Evolutionary conservation across 2,888 invertebrate genomes (phyloP), one percentile per base, ranked within the genome.

Genomic region (Athalia rosae): DNA sequence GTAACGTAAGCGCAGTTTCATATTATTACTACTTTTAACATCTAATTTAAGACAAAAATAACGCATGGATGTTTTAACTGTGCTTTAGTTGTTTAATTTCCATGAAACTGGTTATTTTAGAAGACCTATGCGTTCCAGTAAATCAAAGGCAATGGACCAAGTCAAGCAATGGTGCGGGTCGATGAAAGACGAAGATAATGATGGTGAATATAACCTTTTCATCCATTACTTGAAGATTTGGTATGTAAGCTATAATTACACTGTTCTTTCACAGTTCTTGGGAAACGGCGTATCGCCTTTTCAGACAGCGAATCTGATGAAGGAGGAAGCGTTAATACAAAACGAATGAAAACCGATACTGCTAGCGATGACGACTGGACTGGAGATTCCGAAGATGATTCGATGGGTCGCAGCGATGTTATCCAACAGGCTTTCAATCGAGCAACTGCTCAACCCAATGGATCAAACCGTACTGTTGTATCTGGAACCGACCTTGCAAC

Each of bases 81-180:
- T 58, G 15, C 15, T 59, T 71, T 41, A 28, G 28, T 28, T 28
- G 2, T 2, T 28, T 28, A 28, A 28, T 28, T 28, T 28, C 28
- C 28, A 28, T 28, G 2, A 28, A 28, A 28, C 28, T 28, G 28
- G 28, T 56, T 4, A 78, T 84, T 86, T 48, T 80, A 94, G 94
- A 4, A 93, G 95, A 45, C 94, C 95, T 3, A 94, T 94, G 86
- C 92, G 95, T 28, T 94, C 93, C n/a, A 95, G 96, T 84, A 96
- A 96, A 88, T 94, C 94, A 69, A 95, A 95, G 83, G 96, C 96
- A 0, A 90, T 96, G 87, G 95, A 95, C 88, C 95, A 96, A 87
- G 95, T 96, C 77, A 96, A 96, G 86, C 94, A 94, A 79, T 96
- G 96, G 96, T 95, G 95, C 82, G 95, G 95, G 11, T 94, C 92